These are phyloP conservation scores for Bos javanicus DNA, from an alignment of 2,113 vertebrate genomes.

Conservation along the genomic window DNA sequence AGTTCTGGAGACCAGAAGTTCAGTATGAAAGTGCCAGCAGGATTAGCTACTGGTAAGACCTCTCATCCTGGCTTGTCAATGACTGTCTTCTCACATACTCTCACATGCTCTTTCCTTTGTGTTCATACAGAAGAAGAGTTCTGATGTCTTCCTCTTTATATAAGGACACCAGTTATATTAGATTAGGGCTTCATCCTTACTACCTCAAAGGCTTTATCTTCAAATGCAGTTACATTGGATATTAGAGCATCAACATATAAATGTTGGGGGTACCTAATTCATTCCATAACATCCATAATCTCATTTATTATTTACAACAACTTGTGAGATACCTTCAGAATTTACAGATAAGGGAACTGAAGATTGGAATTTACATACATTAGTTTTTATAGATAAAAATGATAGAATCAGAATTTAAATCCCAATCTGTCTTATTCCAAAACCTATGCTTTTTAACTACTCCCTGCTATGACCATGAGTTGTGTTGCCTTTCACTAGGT, in stretches of 20 bases:
- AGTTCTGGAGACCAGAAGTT: background rate
- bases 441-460: background rate
- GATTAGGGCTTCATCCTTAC: background rate
- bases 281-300: background rate
- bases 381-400: background rate
- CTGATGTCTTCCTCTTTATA: background rate
- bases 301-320: slow-evolving; percentile 3
- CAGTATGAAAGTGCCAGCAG: background rate
- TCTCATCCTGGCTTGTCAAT: background rate
- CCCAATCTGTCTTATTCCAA: background rate
- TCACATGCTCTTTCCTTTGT: background rate
- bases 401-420: background rate
- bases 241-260: background rate
- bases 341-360: background rate
- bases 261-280: background rate
- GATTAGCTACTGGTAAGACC: background rate
- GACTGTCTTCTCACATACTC: background rate
- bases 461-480: background rate
- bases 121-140: background rate
- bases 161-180: background rate
- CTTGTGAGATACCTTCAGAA: background rate
- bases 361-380: background rate
- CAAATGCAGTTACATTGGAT: background rate
- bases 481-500: too few species aligned
- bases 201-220: background rate